Evolutionary conservation across 92 coral and sea anemone genomes (phyloP), one percentile per base, ranked within the genome.

Genomic region (Galaxea fascicularis): DNA sequence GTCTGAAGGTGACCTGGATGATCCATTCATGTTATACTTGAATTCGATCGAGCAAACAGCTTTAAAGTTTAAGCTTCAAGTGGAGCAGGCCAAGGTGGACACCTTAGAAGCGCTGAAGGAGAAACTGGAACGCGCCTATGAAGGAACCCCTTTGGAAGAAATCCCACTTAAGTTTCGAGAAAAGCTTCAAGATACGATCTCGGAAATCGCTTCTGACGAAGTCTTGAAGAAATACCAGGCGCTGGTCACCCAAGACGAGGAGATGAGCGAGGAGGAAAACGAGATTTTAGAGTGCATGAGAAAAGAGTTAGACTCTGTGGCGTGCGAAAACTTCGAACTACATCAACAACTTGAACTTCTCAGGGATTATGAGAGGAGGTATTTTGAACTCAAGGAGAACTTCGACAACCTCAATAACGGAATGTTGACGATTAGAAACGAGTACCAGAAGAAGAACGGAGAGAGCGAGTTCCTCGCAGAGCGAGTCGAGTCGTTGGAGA

Each of bases 11-110:
- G 97, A 90, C 21, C 87, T 67, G 73, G 95, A 93, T 45, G 99
- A 96, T 70, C 98, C 92, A 53, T 93, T 96, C 52, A 91, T 96
- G 94, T 52, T 93, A 88, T 96, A 96, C 78, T 60, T 96, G 67
- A 93, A 96, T 87, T 90, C 96, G 9, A 96, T 96, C 58, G 99
- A 96, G 73, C 95, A 92, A 70, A 92, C 94, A 16, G 98, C 99
- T 18, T 80, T 96, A 16, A 95, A 88, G 74, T 91, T 92, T 79
- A 93, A 95, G 77, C 86, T 95, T 16, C 98, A 95, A 64, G 95
- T 96, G 27, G 99, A 96, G 71, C 95, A 95, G 76, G 98, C 99
- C 0, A 96, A 96, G 58, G 90, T 96, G 11, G 99, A 96, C 24
- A 96, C 99, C 4, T 84, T 96, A 31, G 92, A 94, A 62, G 79